Evolutionary conservation across 2,888 invertebrate species (phyloP).

Genomic region (Pterostichus madidus): DNA sequence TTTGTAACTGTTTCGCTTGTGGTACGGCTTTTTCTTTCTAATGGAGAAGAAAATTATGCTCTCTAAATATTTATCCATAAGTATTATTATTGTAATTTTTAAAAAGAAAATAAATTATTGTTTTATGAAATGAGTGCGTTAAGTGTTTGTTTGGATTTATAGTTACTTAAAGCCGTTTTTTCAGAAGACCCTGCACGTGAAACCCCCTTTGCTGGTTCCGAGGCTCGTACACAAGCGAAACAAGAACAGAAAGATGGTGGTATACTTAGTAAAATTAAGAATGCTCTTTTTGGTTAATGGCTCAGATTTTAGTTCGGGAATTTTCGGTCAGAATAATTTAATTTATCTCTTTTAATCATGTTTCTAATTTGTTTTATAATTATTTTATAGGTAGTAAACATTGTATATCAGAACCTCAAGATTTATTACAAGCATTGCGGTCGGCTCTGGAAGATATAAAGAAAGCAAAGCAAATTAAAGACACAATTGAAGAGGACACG

Average conservation of each 20-base stretch:
- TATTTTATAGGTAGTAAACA: conserved; percentile 83
- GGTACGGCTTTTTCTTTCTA: conserved; percentile 67
- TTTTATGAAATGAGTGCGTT: conserved; percentile 56
- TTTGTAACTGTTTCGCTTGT: conserved; percentile 71
- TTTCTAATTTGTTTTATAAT: conserved; percentile 37
- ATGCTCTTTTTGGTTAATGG: conserved; percentile 81
- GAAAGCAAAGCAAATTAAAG: conserved; percentile 68
- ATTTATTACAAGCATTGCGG: conserved; percentile 82
- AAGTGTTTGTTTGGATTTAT: conserved; percentile 43
- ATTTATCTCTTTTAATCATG: conserved; percentile 48
- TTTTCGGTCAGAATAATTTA: conserved; percentile 53
- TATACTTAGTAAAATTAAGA: conserved; percentile 81
- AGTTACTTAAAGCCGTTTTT: conserved; percentile 73
- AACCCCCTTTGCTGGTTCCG: conserved; percentile 78
- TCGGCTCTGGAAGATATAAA: conserved; percentile 79
- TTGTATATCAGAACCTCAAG: conserved; percentile 80
- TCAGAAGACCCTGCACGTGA: conserved; percentile 76
- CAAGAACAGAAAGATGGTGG: conserved; percentile 77
- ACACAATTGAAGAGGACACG: conserved; percentile 72
- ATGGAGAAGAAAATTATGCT: conserved; percentile 53
- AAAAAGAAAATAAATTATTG: conserved; percentile 30
- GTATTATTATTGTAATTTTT: conserved; percentile 15
- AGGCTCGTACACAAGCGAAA: conserved; percentile 78
- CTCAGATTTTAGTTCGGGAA: conserved; percentile 46
- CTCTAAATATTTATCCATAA: conserved; percentile 67